A percentile compares a stretch with the other conserved stretches of the same genome.
Conservation (phyloP, 37 sponge, comb jelly and placozoan genomes). For the Dysidea cf. avara region DNA sequence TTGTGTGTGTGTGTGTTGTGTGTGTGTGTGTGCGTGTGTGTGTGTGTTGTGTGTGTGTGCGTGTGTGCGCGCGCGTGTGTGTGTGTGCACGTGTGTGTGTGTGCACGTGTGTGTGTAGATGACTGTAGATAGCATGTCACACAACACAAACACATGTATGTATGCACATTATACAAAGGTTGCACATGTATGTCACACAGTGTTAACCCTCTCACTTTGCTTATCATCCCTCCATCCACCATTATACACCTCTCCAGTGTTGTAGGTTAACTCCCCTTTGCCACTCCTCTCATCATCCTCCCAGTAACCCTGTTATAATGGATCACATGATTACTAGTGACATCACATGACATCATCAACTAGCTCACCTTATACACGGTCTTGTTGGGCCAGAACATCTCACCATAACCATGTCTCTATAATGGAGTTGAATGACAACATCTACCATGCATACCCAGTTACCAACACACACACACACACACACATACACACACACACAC, state of each 20-base stretch:
- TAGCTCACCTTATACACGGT: conserved; percentile 54
- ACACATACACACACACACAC: too few relatives aligned
- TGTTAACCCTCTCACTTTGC: conserved; percentile 80
- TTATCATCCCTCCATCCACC: conserved; percentile 81
- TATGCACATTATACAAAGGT: too few relatives aligned
- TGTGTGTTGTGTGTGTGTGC: too few relatives aligned
- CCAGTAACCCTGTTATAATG: conserved; percentile 85
- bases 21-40: too few relatives aligned
- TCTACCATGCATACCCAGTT: neutral
- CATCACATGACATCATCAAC: neutral
- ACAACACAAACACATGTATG: too few relatives aligned
- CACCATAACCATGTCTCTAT: conserved; percentile 85
- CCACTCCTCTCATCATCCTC: conserved; percentile 89
- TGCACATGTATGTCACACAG: too few relatives aligned
- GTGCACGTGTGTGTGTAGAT: too few relatives aligned
- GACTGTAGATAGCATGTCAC: too few relatives aligned
- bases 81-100: neutral
- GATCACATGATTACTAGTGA: neutral
- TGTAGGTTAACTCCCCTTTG: conserved; percentile 83
- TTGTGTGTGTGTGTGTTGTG: too few relatives aligned
- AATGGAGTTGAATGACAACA: conserved; percentile 5
- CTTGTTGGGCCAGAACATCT: conserved; percentile 83
- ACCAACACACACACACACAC: too few relatives aligned
- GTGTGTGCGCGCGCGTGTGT: neutral
- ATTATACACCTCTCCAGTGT: conserved; percentile 85